Base-by-base conservation (phyloP, 1,140 invertebrate genomes). In the Cyclina sinensis region DNA sequence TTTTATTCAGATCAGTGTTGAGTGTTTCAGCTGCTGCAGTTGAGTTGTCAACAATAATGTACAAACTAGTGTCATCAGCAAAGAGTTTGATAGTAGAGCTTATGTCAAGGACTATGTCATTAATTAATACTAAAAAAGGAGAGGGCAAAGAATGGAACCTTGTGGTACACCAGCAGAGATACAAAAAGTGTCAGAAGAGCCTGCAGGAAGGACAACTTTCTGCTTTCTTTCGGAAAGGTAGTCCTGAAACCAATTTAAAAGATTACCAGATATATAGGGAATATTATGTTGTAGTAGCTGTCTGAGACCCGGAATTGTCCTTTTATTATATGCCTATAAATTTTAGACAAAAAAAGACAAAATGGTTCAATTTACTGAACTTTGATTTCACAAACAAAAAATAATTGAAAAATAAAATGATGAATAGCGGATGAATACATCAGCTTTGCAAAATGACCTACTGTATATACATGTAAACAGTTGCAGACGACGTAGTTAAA, bases 61-160 rank as follows among this genome's bases (percentile, higher is more conserved):
- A 73, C 9, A 73, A 30, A 73, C 68, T 73, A 11, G 68, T 73
- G n/a, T 73, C 68, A 73, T 73, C 68, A n/a, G 68, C 68, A 37
- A 73, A 73, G 3, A 73, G 68, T 4, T 14, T 12, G 21, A 73
- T 73, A 32, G 14, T 27, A 14, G 68, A 73, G 11, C n/a, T 39
- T n/a, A 73, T 21, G n/a, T 32, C 30, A 11, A n/a, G 5, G 27
- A 73, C 68, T 11, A 73, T 73, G 30, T 73, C 68, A 73, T 73
- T 73, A 4, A 73, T 73, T 9, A 9, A 73, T 30, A 73, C n/a
- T 3, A 73, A n/a, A 37, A 73, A 11, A 73, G n/a, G 30, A 73
- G 68, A 7, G 68, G 68, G 35, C 68, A 16, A 39, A 73, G 68
- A 39, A 73, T 73, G 16, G 68, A 73, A 11, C 24, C 24, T 30